Percentiles rank a stretch among this genome's conserved stretches.
Conservation (phyloP, 2,797 vertebrate genomes). For the Pelochelys cantorii region DNA sequence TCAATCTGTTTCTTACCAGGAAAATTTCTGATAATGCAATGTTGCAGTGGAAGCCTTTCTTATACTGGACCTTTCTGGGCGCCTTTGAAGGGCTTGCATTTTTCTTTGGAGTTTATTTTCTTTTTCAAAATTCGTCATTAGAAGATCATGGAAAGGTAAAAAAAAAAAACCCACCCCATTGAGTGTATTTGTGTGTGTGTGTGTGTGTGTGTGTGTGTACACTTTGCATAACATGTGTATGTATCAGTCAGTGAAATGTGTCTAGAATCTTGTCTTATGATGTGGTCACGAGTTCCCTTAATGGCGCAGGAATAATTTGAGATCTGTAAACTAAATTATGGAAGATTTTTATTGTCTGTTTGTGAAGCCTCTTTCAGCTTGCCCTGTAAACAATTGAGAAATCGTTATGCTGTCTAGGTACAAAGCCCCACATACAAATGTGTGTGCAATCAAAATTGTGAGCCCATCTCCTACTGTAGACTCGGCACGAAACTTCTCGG, state of each 20-base stretch:
- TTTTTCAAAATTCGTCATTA: constrained; percentile 91
- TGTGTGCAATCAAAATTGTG: background rate
- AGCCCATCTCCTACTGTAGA: rapidly evolving
- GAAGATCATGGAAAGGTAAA: constrained; percentile 95
- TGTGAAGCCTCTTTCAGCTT: background rate
- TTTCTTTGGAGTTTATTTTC: constrained; percentile 93
- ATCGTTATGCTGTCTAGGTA: constrained; percentile 37
- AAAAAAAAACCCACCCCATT: background rate
- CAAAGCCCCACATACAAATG: background rate
- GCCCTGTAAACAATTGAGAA: constrained; percentile 60
- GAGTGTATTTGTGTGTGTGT: background rate
- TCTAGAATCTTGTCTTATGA: constrained; percentile 12
- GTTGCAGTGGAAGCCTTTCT: constrained; percentile 92
- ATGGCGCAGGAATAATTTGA: constrained; percentile 15
- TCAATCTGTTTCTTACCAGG: constrained; percentile 78
- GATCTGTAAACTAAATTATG: background rate
- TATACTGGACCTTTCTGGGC: constrained; percentile 95
- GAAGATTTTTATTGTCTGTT: constrained; percentile 12
- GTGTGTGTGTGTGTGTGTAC: background rate
- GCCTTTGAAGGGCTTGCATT: constrained; percentile 94
- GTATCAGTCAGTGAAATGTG: constrained; percentile 44
- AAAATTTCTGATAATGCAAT: constrained; percentile 94
- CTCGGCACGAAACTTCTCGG: background rate
- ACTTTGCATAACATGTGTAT: background rate
- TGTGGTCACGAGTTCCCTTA: constrained; percentile 30